These are phyloP conservation scores for Indicator indicator DNA, from an alignment of 2,113 vertebrate genomes.

Conservation along the genomic window DNA sequence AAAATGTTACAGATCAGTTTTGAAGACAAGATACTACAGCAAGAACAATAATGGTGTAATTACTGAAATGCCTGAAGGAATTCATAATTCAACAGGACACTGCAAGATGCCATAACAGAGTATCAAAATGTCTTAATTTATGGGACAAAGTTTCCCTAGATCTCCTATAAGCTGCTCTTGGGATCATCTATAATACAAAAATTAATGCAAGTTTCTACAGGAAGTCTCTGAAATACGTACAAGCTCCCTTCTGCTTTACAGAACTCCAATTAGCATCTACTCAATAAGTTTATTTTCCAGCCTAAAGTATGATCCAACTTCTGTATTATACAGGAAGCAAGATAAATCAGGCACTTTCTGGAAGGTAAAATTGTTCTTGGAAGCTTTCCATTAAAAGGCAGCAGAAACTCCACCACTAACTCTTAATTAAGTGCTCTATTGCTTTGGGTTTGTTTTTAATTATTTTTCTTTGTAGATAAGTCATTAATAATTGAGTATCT, in stretches of 20 bases:
- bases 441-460: conserved; percentile 65
- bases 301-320: conserved; percentile 44
- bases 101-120: neutral
- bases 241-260: neutral
- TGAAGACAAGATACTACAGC: neutral
- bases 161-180: neutral
- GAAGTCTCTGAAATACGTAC: neutral
- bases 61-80: neutral
- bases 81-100: neutral
- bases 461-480: conserved; percentile 69
- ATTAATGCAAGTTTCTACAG: neutral
- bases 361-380: conserved; percentile 61
- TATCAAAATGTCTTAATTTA: neutral
- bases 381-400: conserved; percentile 63
- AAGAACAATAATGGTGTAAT: neutral
- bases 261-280: conserved; percentile 47
- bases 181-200: neutral
- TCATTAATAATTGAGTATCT: conserved; percentile 69
- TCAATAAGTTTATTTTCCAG: conserved; percentile 60
- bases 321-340: neutral
- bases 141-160: neutral
- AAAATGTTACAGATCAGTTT: neutral
- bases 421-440: conserved; percentile 71
- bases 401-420: conserved; percentile 39
- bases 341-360: conserved; percentile 41